Percentiles rank a stretch among this genome's conserved stretches.
phyloP scores from a whole-genome alignment of 2,113 vertebrate species.

The Oenanthe melanoleuca region DNA sequence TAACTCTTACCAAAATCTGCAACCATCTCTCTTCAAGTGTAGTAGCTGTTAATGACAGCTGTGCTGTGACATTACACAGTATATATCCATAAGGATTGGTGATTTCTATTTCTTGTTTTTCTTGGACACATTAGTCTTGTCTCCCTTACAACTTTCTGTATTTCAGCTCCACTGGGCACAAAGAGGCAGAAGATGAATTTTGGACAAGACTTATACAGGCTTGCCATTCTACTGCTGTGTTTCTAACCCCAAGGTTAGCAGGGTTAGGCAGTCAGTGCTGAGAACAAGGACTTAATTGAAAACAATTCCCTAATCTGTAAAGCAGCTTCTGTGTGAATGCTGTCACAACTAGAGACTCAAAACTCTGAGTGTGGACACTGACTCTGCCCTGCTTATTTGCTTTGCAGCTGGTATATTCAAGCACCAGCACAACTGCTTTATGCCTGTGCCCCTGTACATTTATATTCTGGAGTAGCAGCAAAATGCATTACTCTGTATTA shows the following conservation, averaged over 20 bases:
- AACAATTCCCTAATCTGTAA: conserved; percentile 43
- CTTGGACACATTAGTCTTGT: not conserved
- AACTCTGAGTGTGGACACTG: not conserved
- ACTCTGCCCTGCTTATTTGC: not conserved
- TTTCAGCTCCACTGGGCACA: not conserved
- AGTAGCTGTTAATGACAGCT: not conserved
- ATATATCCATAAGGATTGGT: not conserved
- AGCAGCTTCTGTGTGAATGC: conserved; percentile 39
- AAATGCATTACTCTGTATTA: not conserved
- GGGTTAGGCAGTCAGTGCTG: not conserved
- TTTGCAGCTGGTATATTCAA: not conserved
- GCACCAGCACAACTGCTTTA: not conserved
- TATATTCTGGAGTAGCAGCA: not conserved
- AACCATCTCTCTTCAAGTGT: not conserved
- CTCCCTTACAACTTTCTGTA: not conserved
- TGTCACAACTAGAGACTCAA: conserved; percentile 5
- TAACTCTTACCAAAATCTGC: not conserved
- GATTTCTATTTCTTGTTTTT: not conserved
- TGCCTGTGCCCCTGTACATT: not conserved
- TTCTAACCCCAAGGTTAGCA: conserved; percentile 7
- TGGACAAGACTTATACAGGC: not conserved
- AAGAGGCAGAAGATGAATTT: not conserved
- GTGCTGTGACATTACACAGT: not conserved
- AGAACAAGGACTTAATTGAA: conserved; percentile 37
- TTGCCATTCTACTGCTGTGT: not conserved